phyloP scores from a whole-genome alignment of 2,797 vertebrate genomes.

The Anguilla obscura region DNA sequence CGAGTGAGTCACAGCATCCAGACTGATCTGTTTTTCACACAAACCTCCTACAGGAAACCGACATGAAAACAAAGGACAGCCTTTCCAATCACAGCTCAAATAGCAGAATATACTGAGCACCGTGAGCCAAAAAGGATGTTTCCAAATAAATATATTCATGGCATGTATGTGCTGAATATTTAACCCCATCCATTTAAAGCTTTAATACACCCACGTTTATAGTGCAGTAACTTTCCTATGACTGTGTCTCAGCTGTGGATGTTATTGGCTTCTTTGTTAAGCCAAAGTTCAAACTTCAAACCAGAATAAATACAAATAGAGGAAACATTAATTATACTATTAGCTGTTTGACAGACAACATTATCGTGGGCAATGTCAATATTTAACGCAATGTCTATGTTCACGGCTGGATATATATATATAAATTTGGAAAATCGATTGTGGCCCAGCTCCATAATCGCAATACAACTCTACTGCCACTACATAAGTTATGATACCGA shows the following conservation, averaged over 20 bases:
- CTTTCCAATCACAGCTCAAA: neutral
- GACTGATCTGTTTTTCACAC: neutral
- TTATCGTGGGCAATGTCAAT: neutral
- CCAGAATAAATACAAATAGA: neutral
- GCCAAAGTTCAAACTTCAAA: neutral
- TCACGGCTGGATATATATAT: too few species aligned
- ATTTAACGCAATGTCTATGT: too few species aligned
- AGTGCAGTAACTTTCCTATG: neutral
- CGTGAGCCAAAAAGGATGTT: neutral
- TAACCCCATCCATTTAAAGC: neutral
- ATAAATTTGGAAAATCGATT: too few species aligned
- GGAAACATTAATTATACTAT: neutral
- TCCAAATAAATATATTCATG: neutral
- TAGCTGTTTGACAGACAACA: neutral
- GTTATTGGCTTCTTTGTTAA: neutral
- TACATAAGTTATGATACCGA: too few species aligned
- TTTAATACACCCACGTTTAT: neutral
- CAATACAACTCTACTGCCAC: too few species aligned
- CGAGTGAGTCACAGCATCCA: neutral
- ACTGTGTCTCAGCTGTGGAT: neutral
- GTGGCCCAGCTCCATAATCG: too few species aligned
- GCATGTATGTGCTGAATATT: neutral
- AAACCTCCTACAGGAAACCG: neutral
- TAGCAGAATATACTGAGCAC: neutral
- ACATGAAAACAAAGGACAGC: neutral